phyloP scores from a whole-genome alignment of 2,888 invertebrate species.

The Morpho deidamia region DNA sequence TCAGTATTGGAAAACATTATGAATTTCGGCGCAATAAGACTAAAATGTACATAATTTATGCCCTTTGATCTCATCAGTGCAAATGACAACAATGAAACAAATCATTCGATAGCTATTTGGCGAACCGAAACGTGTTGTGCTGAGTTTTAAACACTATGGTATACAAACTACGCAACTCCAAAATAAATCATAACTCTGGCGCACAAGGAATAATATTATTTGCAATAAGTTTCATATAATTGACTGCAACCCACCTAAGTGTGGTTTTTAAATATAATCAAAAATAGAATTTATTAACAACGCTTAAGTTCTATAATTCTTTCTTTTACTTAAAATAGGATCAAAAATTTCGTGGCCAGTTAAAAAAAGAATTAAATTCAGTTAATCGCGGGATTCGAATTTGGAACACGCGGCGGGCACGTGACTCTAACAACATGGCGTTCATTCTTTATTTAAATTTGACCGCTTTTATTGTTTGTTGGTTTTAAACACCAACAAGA shows the following conservation, averaged over 20 bases:
- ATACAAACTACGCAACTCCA: background rate
- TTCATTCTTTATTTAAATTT: slow-evolving; percentile 34
- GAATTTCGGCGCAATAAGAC: background rate
- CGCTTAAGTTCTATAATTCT: background rate
- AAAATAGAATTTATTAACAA: background rate
- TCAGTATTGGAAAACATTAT: too few relatives aligned
- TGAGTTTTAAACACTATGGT: slow-evolving; percentile 3
- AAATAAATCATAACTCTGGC: background rate
- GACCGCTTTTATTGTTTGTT: slow-evolving; percentile 46
- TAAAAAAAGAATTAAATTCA: slow-evolving; percentile 23
- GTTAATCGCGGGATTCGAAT: slow-evolving; percentile 28
- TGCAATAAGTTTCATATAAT: background rate
- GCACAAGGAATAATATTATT: background rate
- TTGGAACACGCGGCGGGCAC: slow-evolving; percentile 29
- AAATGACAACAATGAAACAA: slow-evolving; percentile 26
- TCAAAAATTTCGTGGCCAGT: slow-evolving; percentile 1
- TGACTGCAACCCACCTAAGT: background rate
- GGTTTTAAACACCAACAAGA: slow-evolving; percentile 38
- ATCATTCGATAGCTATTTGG: slow-evolving; percentile 22
- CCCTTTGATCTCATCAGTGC: slow-evolving; percentile 21
- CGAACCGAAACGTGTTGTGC: slow-evolving; percentile 17
- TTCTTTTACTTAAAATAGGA: background rate
- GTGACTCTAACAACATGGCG: slow-evolving; percentile 33
- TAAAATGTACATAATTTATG: slow-evolving; percentile 10
- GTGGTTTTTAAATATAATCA: background rate